Evolutionary conservation across 2,888 invertebrate genomes (phyloP).

Genomic region (Chrysotoxum bicinctum): DNA sequence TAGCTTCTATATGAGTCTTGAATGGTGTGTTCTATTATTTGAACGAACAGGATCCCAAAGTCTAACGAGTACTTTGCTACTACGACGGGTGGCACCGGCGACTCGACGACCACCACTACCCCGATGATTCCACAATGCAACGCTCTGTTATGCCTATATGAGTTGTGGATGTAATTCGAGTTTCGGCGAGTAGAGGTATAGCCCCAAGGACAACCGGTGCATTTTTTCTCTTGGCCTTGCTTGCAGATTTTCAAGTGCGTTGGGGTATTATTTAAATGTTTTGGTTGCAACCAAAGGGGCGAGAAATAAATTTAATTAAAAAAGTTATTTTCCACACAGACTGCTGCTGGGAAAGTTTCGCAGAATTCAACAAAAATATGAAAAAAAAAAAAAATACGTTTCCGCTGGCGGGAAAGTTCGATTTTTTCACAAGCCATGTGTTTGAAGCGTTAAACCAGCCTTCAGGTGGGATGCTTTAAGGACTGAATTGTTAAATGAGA

Average conservation of each 20-base stretch:
- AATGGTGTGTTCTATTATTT: constrained; percentile 5
- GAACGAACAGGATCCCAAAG: neutral
- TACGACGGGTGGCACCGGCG: neutral
- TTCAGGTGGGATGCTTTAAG: neutral
- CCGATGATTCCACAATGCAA: neutral
- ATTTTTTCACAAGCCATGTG: constrained; percentile 2
- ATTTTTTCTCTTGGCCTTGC: neutral
- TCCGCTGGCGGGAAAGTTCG: constrained; percentile 27
- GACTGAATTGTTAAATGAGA: no score
- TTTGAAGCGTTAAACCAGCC: neutral
- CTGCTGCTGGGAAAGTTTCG: constrained; percentile 11
- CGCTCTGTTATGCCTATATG: constrained; percentile 41
- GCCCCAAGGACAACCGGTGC: constrained; percentile 37
- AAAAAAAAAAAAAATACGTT: neutral
- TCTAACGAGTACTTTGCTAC: constrained; percentile 8
- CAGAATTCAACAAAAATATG: neutral
- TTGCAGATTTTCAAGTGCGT: constrained; percentile 46
- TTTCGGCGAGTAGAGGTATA: constrained; percentile 6
- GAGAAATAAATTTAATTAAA: constrained; percentile 58
- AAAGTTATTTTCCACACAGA: constrained; percentile 25
- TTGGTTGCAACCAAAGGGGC: constrained; percentile 3
- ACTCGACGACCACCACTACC: no score
- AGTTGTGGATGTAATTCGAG: constrained; percentile 48
- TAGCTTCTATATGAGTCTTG: constrained; percentile 5
- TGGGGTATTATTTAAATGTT: constrained; percentile 27